These are phyloP conservation scores for Chinchilla lanigera DNA, from an alignment of 2,113 vertebrate species.

Conservation along the genomic window DNA sequence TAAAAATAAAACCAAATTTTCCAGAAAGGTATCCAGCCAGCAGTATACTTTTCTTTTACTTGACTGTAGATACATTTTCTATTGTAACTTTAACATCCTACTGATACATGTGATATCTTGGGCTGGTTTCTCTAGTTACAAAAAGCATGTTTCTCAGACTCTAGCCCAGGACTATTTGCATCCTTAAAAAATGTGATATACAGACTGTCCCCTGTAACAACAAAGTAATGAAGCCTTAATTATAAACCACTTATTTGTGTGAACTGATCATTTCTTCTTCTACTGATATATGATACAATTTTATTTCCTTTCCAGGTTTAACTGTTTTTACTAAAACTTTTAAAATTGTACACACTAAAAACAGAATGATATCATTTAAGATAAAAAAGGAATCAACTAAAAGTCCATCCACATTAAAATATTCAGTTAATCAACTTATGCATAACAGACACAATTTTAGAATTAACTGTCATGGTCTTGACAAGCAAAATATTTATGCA, in stretches of 20 bases:
- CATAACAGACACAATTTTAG: not conserved
- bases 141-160: not conserved
- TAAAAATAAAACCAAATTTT: constrained; percentile 63
- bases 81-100: constrained; percentile 17
- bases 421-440: not conserved
- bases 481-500: not conserved
- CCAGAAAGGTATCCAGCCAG: not conserved
- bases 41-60: not conserved
- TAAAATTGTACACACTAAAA: not conserved
- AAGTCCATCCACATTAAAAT: not conserved
- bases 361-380: not conserved
- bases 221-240: not conserved
- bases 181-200: not conserved
- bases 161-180: fast-evolving
- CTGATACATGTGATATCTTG: not conserved
- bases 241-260: not conserved
- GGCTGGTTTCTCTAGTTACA: not conserved
- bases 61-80: constrained; percentile 6
- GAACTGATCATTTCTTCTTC: not conserved
- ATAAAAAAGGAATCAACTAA: not conserved
- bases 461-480: not conserved
- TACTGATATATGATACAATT: not conserved
- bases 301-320: not conserved
- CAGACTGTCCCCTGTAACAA: not conserved
- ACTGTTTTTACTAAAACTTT: constrained; percentile 8